These are phyloP conservation scores for Aplidium turbinatum DNA, from an alignment of 23 tunicate genomes.

Conservation along the genomic window DNA sequence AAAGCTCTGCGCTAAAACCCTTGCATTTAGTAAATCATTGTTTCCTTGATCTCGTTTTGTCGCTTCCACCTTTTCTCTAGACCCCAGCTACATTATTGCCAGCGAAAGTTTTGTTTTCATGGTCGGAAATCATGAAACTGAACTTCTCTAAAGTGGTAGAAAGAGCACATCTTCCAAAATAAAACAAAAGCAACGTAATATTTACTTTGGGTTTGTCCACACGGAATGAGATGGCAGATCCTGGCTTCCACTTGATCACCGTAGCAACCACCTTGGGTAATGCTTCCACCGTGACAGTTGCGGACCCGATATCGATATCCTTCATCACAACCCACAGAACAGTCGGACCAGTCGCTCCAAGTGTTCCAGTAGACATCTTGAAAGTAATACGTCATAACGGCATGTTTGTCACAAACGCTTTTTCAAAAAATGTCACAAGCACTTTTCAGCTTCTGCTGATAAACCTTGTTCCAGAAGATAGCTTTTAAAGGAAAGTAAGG, in stretches of 20 bases:
- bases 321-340: conserved; percentile 13
- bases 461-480: not conserved
- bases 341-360: conserved; percentile 17
- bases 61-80: too few relatives aligned
- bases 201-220: too few relatives aligned
- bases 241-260: conserved; percentile 17
- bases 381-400: not conserved
- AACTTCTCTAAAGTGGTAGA: too few relatives aligned
- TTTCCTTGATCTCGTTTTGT: too few relatives aligned
- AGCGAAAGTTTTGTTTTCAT: too few relatives aligned
- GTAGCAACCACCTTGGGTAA: conserved; percentile 26
- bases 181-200: too few relatives aligned
- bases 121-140: too few relatives aligned
- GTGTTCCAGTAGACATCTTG: conserved; percentile 19
- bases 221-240: not conserved
- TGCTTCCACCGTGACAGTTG: conserved; percentile 8
- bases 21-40: too few relatives aligned
- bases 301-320: conserved; percentile 17
- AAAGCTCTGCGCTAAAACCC: too few relatives aligned
- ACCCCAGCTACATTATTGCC: too few relatives aligned
- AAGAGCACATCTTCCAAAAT: too few relatives aligned
- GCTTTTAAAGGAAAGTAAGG: too few relatives aligned
- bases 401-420: not conserved
- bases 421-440: not conserved
- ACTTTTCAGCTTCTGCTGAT: not conserved